Base-by-base conservation (phyloP, 64 coral and sea anemone species). In the Anthopleura sola region DNA sequence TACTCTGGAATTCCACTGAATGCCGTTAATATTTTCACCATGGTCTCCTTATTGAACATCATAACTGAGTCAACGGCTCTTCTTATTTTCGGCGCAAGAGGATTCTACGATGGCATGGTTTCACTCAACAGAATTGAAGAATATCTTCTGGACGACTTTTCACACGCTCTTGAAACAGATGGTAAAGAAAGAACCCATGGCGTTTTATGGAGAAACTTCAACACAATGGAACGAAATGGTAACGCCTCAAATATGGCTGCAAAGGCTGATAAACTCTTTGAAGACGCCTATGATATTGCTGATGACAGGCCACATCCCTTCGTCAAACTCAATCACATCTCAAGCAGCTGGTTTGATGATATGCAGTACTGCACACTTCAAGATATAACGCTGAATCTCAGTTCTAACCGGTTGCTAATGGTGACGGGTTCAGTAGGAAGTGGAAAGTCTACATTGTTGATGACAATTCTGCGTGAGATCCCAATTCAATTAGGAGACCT, bases 391-490 rank as follows among this genome's bases (percentile, higher is more conserved):
- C 68, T 71, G 24, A 29, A 34, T 28, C 24, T 71, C 68, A 71
- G n/a, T 29, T 71, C 68, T 14, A 71, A 71, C 33, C 5, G 15
- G 24, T 71, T 71, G 68, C 24, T 71, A n/a, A 71, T 71, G 68
- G 68, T 81, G 46, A 81, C 37, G 23, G 78, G 78, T 23, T 36
- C 28, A 13, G 37, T 81, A 24, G 78, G 78, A 81, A 49, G 78
- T n/a, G 78, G 78, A 3, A 97, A 97, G 36, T 93, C 94, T 16
- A 87, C 94, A 8, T 49, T 97, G 5, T 46, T 97, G 12, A 78
- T 36, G 49, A 87, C 94, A 34, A 87, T 97, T 37, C 68, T 95
- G 32, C 85, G 86, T 39, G 93, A 93, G 76, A 15, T 93, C 53
- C 88, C 82, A 47, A 14, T 93, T 14, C 77, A 21, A 17, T 26